These are phyloP conservation scores for Crenuchus spilurus DNA, from an alignment of 2,797 vertebrate genomes.

Conservation along the genomic window DNA sequence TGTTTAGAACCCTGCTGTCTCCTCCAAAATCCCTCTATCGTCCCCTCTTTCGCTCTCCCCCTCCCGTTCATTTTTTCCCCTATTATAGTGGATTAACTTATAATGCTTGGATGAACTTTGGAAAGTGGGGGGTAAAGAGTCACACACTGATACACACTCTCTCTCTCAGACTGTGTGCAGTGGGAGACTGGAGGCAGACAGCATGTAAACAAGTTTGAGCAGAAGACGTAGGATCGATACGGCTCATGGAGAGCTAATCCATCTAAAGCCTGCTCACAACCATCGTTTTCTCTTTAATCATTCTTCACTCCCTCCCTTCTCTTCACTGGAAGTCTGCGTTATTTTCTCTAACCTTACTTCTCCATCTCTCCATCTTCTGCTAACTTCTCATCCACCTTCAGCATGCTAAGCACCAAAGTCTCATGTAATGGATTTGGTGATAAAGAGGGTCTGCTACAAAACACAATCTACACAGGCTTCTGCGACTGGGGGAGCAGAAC, in stretches of 20 bases:
- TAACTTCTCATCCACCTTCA: background rate
- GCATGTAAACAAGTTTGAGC: slow-evolving; percentile 51
- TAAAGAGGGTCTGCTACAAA: slow-evolving; percentile 21
- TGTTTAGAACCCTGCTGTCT: slow-evolving; percentile 64
- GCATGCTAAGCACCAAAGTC: background rate
- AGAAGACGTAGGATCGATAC: slow-evolving; percentile 47
- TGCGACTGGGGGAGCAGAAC: background rate
- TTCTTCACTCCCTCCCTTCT: slow-evolving; percentile 7
- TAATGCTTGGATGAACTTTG: slow-evolving; percentile 80
- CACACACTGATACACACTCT: slow-evolving; percentile 50
- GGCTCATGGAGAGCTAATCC: slow-evolving; percentile 48
- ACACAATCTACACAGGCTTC: background rate
- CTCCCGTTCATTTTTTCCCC: slow-evolving; percentile 67
- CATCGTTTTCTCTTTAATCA: slow-evolving; percentile 28
- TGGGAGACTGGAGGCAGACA: slow-evolving; percentile 53
- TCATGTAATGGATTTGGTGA: slow-evolving; percentile 35
- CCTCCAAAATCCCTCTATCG: slow-evolving; percentile 60
- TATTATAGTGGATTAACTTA: slow-evolving; percentile 82
- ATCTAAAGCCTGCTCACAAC: slow-evolving; percentile 33
- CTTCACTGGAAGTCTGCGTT: background rate
- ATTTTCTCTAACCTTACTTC: slow-evolving; percentile 13
- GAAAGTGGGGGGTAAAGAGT: slow-evolving; percentile 73
- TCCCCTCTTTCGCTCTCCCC: slow-evolving; percentile 42
- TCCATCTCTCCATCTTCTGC: background rate
- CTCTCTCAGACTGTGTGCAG: slow-evolving; percentile 51